Percentiles rank a stretch among this genome's conserved stretches.
phyloP scores from a whole-genome alignment of 1,140 invertebrate genomes.

The Diachasma alloeum region DNA sequence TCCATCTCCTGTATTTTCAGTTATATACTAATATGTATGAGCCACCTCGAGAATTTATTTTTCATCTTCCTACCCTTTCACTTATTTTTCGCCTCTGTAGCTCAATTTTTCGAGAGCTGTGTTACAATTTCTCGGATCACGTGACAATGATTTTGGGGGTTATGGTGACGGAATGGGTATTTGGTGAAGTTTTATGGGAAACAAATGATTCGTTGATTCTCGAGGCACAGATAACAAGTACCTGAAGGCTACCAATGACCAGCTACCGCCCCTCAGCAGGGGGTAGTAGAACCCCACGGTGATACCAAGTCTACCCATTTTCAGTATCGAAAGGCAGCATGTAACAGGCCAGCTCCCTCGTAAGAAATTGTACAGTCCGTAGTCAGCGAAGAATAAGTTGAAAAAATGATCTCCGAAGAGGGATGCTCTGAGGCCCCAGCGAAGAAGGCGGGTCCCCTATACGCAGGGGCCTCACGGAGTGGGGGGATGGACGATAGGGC shows the following conservation, averaged over 20 bases:
- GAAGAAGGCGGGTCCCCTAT: slow-evolving; percentile 29
- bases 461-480: slow-evolving; percentile 12
- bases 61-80: not conserved
- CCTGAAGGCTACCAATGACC: not conserved
- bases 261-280: slow-evolving; percentile 1
- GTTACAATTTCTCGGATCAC: too few species aligned
- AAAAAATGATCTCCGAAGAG: slow-evolving; percentile 31
- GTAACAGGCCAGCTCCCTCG: not conserved
- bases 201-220: not conserved
- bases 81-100: not conserved
- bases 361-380: not conserved
- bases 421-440: not conserved
- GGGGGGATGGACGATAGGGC: not conserved
- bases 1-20: slow-evolving; percentile 11
- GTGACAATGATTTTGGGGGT: too few species aligned
- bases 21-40: not conserved
- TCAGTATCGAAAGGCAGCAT: not conserved
- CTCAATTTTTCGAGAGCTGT: not conserved
- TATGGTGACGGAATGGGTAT: too few species aligned
- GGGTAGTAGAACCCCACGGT: not conserved
- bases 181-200: too few species aligned
- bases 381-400: slow-evolving; percentile 28
- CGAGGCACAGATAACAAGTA: not conserved
- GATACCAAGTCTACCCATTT: not conserved
- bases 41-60: not conserved